Percentiles rank a stretch among this genome's conserved stretches.
phyloP scores from a whole-genome alignment of 2,888 invertebrate species.

The Terebella lapidaria region DNA sequence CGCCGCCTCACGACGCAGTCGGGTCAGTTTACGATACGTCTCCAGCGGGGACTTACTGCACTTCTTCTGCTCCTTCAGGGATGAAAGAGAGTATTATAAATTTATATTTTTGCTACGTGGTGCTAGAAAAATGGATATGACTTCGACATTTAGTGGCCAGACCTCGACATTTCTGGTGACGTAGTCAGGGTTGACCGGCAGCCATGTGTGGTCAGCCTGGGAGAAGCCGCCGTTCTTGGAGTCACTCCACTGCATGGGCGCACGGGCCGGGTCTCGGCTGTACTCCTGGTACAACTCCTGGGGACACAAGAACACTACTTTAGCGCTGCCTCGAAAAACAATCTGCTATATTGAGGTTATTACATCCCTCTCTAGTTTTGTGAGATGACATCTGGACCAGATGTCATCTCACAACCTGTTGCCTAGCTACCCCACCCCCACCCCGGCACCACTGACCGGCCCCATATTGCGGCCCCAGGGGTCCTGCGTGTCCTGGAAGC shows the following conservation, averaged over 20 bases:
- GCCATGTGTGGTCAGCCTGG: conserved; percentile 30
- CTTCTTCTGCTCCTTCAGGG: no score
- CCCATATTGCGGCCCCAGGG: conserved; percentile 31
- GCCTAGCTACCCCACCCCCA: no score
- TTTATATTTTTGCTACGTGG: no score
- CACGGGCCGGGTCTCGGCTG: conserved; percentile 40
- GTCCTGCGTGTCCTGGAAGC: conserved; percentile 36
- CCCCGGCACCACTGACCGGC: conserved; percentile 21
- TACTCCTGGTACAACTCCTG: conserved; percentile 23
- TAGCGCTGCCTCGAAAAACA: no score
- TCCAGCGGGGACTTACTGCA: conserved; percentile 4
- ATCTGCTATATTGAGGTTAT: no score
- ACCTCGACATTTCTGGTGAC: conserved; percentile 37
- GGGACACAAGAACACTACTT: conserved; percentile 3
- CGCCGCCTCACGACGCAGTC: conserved; percentile 6
- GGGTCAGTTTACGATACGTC: conserved; percentile 4
- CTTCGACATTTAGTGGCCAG: background rate
- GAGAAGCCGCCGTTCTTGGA: conserved; percentile 44
- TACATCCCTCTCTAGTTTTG: no score
- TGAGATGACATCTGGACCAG: no score
- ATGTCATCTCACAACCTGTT: no score
- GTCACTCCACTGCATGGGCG: conserved; percentile 52
- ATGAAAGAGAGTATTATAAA: background rate
- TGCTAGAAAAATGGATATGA: no score
- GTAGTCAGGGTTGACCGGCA: conserved; percentile 36